Evolutionary conservation across 2,888 invertebrate species (phyloP).

Genomic region (Drosophila sordidapex): DNA sequence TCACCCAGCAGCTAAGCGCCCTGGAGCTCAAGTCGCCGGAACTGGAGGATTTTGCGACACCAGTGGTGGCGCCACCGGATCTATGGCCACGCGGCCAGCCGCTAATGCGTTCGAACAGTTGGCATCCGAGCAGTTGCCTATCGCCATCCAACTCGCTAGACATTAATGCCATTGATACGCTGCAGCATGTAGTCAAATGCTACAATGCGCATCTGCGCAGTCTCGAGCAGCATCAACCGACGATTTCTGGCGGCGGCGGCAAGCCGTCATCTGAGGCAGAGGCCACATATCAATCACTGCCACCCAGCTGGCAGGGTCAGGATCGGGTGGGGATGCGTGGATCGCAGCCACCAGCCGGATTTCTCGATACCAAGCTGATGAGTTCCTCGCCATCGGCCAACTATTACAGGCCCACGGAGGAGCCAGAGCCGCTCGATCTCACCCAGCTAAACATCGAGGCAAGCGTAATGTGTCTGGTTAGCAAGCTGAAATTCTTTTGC

Average conservation of each 20-base stretch:
- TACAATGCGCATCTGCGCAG: slow-evolving; percentile 82
- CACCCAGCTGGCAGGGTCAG: slow-evolving; percentile 61
- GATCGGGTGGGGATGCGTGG: slow-evolving; percentile 57
- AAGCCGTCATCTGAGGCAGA: slow-evolving; percentile 19
- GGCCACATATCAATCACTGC: slow-evolving; percentile 81
- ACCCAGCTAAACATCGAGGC: slow-evolving; percentile 95
- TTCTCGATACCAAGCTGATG: slow-evolving; percentile 86
- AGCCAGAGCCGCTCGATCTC: slow-evolving; percentile 94
- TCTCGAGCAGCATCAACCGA: slow-evolving; percentile 30
- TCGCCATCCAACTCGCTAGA: slow-evolving; percentile 81
- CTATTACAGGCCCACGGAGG: slow-evolving; percentile 92
- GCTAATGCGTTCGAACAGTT: slow-evolving; percentile 81
- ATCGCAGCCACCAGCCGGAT: slow-evolving; percentile 74
- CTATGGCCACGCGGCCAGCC: slow-evolving; percentile 87
- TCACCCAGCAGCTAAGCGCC: slow-evolving; percentile 91
- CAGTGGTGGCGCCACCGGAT: slow-evolving; percentile 88
- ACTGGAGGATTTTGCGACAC: slow-evolving; percentile 89
- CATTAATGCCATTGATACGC: slow-evolving; percentile 82
- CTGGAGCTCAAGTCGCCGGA: slow-evolving; percentile 91
- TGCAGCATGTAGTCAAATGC: slow-evolving; percentile 82
- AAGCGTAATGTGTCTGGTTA: slow-evolving; percentile 93
- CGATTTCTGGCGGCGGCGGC: neutral
- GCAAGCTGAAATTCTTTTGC: slow-evolving; percentile 92
- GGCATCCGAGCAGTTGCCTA: slow-evolving; percentile 69
- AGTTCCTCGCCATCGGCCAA: slow-evolving; percentile 87